phyloP scores from a whole-genome alignment of 2,113 vertebrate species.

The Spea bombifrons region DNA sequence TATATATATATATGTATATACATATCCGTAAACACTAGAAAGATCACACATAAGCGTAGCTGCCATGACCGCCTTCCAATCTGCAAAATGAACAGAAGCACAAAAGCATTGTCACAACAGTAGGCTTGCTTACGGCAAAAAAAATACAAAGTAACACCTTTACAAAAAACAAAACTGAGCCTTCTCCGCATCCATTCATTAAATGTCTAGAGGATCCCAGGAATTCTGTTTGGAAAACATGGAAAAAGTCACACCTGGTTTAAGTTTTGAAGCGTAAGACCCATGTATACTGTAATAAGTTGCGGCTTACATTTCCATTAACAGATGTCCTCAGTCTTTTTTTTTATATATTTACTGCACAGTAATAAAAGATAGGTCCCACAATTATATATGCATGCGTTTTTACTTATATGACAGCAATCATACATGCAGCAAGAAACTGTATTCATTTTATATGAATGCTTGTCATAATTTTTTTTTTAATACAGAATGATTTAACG shows the following conservation, averaged over 20 bases:
- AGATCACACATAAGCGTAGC: neutral
- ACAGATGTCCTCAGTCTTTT: neutral
- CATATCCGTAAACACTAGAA: neutral
- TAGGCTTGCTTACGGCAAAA: neutral
- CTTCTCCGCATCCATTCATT: neutral
- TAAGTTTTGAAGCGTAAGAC: neutral
- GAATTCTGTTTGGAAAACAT: neutral
- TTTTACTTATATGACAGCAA: neutral
- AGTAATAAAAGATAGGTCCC: neutral
- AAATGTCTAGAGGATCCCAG: neutral
- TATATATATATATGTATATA: neutral
- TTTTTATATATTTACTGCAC: neutral
- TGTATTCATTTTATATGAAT: neutral
- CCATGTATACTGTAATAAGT: neutral
- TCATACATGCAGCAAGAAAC: neutral
- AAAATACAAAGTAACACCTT: neutral
- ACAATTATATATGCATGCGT: neutral
- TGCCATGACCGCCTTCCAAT: neutral
- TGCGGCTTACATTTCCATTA: neutral
- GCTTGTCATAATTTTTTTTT: no score
- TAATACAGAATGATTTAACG: no score
- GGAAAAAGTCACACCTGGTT: neutral
- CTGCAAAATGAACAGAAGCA: neutral
- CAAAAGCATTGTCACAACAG: neutral
- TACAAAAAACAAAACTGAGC: neutral